phyloP scores from a whole-genome alignment of 2,888 invertebrate genomes.

The Eutolmus rufibarbis region DNA sequence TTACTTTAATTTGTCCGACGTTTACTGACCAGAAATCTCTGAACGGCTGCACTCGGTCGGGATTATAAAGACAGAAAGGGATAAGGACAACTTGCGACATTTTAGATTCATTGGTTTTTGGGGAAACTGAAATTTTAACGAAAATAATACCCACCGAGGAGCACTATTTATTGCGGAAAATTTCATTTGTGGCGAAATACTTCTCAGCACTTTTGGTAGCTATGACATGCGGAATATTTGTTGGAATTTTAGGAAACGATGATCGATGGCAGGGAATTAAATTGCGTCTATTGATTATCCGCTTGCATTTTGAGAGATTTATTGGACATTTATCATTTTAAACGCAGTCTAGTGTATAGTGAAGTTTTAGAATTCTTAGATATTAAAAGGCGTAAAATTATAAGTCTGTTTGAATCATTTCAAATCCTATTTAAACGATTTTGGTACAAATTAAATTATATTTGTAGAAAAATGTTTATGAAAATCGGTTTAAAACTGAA shows the following conservation, averaged over 20 bases:
- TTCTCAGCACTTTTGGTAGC: conserved; percentile 14
- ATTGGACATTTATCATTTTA: neutral
- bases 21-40: conserved; percentile 42
- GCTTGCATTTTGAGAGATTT: neutral
- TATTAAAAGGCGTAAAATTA: too few relatives aligned
- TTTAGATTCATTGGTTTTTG: conserved; percentile 18
- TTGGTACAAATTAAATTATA: too few relatives aligned
- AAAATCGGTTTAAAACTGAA: too few relatives aligned
- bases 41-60: conserved; percentile 24
- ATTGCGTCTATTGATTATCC: neutral
- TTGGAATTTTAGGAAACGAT: neutral
- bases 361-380: too few relatives aligned
- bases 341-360: neutral
- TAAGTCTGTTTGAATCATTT: too few relatives aligned
- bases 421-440: too few relatives aligned
- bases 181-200: neutral
- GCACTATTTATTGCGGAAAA: neutral
- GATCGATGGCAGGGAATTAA: neutral
- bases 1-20: conserved; percentile 43
- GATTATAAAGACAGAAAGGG: conserved; percentile 32
- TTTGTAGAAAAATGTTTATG: too few relatives aligned
- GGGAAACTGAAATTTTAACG: neutral
- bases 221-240: neutral
- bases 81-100: conserved; percentile 15
- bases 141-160: neutral